Percentiles rank a stretch among this genome's conserved stretches.
phyloP scores from a whole-genome alignment of 2,888 invertebrate genomes.

The Asteroscopus sphinx region DNA sequence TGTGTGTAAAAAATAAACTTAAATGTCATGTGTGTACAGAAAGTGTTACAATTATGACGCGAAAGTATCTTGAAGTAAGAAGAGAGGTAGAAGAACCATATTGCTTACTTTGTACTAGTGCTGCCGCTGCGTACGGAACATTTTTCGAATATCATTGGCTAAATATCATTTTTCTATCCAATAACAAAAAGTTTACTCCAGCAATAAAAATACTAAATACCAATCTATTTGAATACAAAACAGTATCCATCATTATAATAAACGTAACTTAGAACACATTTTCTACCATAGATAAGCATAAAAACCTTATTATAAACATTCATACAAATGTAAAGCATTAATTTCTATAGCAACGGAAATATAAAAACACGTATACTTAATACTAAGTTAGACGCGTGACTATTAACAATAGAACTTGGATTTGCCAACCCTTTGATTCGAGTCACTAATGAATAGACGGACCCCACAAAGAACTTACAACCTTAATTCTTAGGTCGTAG shows the following conservation, averaged over 20 bases:
- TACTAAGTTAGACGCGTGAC: conserved; percentile 86
- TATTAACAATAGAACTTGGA: conserved; percentile 86
- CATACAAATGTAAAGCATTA: conserved; percentile 64
- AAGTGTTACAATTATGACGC: too few relatives aligned
- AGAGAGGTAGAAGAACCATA: too few relatives aligned
- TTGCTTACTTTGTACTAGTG: too few relatives aligned
- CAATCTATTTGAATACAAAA: conserved; percentile 2
- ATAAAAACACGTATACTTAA: conserved; percentile 83
- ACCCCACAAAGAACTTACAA: conserved; percentile 44
- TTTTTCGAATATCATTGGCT: too few relatives aligned
- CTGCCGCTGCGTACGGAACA: too few relatives aligned
- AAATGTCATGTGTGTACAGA: too few relatives aligned
- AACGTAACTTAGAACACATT: conserved; percentile 1
- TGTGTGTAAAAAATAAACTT: too few relatives aligned
- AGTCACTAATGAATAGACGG: conserved; percentile 81
- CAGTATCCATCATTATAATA: conserved; percentile 2
- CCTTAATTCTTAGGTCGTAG: conserved; percentile 56
- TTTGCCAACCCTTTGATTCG: conserved; percentile 89
- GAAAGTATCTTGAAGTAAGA: too few relatives aligned
- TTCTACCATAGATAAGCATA: conserved; percentile 10
- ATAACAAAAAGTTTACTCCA: neutral
- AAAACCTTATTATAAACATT: conserved; percentile 53
- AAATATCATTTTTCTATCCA: too few relatives aligned
- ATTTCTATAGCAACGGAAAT: conserved; percentile 84
- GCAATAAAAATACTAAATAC: neutral